Evolutionary conservation across 2,888 invertebrate species (phyloP).

Genomic region (Bimastos eiseni): DNA sequence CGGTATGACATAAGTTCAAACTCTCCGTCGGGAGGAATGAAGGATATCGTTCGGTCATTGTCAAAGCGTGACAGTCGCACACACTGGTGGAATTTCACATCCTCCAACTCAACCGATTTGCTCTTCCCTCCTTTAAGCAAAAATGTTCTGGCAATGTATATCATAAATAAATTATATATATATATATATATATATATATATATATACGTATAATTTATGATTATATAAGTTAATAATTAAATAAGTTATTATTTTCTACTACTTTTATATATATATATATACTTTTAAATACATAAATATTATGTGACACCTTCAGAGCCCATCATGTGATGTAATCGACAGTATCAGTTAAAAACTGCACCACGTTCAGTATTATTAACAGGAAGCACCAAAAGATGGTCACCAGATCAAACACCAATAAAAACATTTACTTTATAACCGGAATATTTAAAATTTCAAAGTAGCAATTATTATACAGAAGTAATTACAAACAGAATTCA

Average conservation of each 20-base stretch:
- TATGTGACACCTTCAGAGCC: too few species aligned
- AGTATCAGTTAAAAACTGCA: too few species aligned
- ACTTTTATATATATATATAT: background rate
- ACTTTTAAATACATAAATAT: background rate
- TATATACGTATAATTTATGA: background rate
- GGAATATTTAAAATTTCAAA: background rate
- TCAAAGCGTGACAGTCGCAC: constrained; percentile 94
- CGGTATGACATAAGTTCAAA: constrained; percentile 98
- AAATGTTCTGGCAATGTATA: background rate
- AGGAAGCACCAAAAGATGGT: background rate
- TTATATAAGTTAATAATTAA: too few species aligned
- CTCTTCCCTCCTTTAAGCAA: constrained; percentile 77
- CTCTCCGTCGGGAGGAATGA: constrained; percentile 98
- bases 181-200: background rate
- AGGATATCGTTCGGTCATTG: constrained; percentile 95
- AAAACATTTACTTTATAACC: background rate
- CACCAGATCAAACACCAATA: background rate
- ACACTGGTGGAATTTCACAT: constrained; percentile 98
- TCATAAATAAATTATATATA: background rate
- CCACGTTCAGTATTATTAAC: too few species aligned
- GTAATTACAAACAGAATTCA: background rate
- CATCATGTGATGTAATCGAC: too few species aligned
- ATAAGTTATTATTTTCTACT: too few species aligned
- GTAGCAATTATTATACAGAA: background rate
- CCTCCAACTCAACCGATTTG: constrained; percentile 95